These are phyloP conservation scores for Anguilla anguilla DNA, from an alignment of 2,797 vertebrate species.

Conservation along the genomic window DNA sequence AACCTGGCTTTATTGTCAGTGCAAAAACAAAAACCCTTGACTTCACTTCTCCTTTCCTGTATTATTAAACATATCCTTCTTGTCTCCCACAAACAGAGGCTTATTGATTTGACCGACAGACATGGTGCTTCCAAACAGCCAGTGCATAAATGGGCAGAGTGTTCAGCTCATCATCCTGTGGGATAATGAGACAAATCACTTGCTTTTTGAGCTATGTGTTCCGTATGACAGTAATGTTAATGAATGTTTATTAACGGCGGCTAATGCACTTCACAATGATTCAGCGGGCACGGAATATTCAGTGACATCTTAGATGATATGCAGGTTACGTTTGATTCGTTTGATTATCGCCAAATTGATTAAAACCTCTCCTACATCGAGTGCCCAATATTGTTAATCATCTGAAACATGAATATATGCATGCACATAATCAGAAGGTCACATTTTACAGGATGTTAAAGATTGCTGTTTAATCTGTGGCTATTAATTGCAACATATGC, in stretches of 20 bases:
- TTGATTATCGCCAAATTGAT: conserved; percentile 3
- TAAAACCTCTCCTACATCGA: conserved; percentile 1
- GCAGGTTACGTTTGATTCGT: neutral
- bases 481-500: neutral
- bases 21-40: neutral
- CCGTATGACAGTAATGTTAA: conserved; percentile 5
- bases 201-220: neutral
- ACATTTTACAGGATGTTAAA: neutral
- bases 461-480: neutral
- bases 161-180: neutral
- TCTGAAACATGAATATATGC: conserved; percentile 23
- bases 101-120: neutral
- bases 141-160: neutral
- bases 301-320: neutral
- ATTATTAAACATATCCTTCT: neutral
- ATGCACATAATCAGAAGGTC: conserved; percentile 2
- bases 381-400: neutral
- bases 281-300: neutral
- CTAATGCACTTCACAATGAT: neutral
- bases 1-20: neutral
- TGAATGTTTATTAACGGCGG: neutral
- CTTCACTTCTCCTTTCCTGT: neutral
- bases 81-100: neutral
- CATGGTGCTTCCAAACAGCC: neutral
- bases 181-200: neutral